Evolutionary conservation across 2,113 vertebrate genomes (phyloP).

Genomic region (Climacteris rufus): DNA sequence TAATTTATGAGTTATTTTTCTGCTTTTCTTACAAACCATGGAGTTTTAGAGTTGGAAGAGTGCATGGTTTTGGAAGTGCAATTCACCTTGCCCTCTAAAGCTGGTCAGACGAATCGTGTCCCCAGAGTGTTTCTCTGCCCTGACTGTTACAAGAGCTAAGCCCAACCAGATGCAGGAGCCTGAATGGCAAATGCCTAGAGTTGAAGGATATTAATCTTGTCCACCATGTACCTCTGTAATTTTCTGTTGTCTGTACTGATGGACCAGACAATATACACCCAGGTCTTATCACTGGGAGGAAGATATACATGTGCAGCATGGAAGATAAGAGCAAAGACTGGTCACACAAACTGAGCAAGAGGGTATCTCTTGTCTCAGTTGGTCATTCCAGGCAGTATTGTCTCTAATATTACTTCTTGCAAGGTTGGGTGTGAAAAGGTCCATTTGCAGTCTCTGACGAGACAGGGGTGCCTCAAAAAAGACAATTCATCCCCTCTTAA

Average conservation of each 20-base stretch:
- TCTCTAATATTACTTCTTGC: neutral
- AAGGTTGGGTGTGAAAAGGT: neutral
- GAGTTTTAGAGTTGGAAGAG: neutral
- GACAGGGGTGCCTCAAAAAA: neutral
- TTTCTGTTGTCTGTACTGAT: neutral
- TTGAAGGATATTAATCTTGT: neutral
- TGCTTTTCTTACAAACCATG: neutral
- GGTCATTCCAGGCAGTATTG: neutral
- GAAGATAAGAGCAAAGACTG: neutral
- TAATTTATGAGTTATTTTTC: neutral
- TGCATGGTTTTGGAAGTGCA: neutral
- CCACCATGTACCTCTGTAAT: neutral
- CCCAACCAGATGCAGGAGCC: neutral
- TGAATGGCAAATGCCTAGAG: neutral
- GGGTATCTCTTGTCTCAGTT: neutral
- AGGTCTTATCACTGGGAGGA: neutral
- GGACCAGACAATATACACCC: neutral
- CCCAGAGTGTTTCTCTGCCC: neutral
- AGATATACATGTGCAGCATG: rapidly evolving
- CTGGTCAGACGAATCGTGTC: neutral
- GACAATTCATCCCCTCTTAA: neutral
- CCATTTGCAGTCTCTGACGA: neutral
- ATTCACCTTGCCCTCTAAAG: neutral
- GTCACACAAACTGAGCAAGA: neutral
- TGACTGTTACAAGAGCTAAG: neutral